These are phyloP conservation scores for Nephila pilipes DNA, from an alignment of 1,140 invertebrate species.

Conservation along the genomic window DNA sequence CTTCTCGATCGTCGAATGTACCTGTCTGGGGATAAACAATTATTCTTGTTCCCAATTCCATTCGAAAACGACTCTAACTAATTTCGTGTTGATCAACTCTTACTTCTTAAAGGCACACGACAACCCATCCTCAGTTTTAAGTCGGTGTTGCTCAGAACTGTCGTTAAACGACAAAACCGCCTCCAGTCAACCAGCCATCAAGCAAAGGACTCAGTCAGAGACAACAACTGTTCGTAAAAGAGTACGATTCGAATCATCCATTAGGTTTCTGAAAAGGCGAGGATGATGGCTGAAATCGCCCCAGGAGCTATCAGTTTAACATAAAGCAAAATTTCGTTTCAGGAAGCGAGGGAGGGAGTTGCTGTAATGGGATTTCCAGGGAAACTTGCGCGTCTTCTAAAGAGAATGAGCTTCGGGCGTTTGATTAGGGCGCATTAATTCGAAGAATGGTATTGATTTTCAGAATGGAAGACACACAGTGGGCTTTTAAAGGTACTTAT, in stretches of 20 bases:
- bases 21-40: too few species aligned
- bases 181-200: neutral
- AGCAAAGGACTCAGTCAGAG: neutral
- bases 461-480: neutral
- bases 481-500: conserved; percentile 42
- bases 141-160: neutral
- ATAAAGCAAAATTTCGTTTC: conserved; percentile 56
- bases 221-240: neutral
- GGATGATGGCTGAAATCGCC: neutral
- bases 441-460: conserved; percentile 56
- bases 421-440: conserved; percentile 53
- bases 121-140: neutral
- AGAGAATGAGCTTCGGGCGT: conserved; percentile 23
- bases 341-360: neutral
- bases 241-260: conserved; percentile 10
- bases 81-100: neutral
- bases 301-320: conserved; percentile 46
- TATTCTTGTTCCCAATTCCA: too few species aligned
- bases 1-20: too few species aligned
- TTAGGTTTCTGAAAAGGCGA: conserved; percentile 29
- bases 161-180: conserved; percentile 34
- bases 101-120: neutral
- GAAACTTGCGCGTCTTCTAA: neutral
- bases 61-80: too few species aligned
- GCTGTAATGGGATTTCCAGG: conserved; percentile 8